These are phyloP conservation scores for Heterochromis multidens DNA, from an alignment of 2,113 vertebrate genomes.

Conservation along the genomic window DNA sequence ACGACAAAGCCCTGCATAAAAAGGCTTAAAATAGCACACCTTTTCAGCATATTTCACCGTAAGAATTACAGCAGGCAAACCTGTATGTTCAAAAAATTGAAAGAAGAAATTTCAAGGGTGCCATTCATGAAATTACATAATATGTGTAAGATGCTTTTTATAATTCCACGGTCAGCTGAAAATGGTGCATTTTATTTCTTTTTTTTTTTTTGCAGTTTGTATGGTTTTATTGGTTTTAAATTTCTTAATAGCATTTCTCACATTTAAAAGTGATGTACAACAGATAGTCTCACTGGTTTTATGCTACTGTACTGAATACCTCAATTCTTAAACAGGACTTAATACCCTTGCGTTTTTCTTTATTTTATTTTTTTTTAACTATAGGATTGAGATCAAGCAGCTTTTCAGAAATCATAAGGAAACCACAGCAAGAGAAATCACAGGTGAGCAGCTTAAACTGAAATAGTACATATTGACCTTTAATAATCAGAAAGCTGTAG, in stretches of 20 bases:
- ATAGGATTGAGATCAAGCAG: constrained; percentile 2
- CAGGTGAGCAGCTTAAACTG: neutral
- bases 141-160: neutral
- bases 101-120: no score
- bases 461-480: neutral
- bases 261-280: neutral
- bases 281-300: neutral
- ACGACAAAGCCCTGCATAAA: constrained; percentile 2
- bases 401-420: neutral
- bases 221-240: neutral
- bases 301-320: constrained; percentile 44
- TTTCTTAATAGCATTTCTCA: neutral
- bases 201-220: neutral
- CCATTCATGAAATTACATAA: neutral
- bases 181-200: neutral
- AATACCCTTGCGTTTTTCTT: neutral
- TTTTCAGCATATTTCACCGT: neutral
- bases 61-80: neutral
- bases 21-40: neutral
- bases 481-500: neutral
- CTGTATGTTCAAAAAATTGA: no score
- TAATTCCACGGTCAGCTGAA: neutral
- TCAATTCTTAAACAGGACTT: constrained; percentile 35
- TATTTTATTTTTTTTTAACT: neutral
- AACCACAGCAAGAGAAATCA: neutral